These are phyloP conservation scores for Prinia subflava DNA, from an alignment of 2,113 vertebrate genomes.

Conservation along the genomic window DNA sequence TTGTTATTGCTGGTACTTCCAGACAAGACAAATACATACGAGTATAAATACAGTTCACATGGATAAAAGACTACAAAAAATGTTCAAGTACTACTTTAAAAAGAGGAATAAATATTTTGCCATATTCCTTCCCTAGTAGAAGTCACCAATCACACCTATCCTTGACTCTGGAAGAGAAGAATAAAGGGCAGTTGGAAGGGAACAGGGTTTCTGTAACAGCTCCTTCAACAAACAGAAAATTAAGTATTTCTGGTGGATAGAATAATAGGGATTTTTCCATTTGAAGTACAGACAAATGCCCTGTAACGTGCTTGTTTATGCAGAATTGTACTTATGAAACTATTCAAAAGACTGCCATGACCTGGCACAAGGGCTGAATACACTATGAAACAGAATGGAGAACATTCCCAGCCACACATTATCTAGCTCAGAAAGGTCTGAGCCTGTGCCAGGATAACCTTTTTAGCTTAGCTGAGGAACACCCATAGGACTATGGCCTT, in stretches of 20 bases:
- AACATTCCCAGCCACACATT: not conserved
- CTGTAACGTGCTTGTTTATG: not conserved
- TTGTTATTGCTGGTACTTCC: not conserved
- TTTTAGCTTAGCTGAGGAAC: not conserved
- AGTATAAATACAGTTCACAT: not conserved
- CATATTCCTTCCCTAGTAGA: not conserved
- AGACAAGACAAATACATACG: not conserved
- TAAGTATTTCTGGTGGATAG: not conserved
- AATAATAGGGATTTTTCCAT: not conserved
- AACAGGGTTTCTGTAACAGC: not conserved
- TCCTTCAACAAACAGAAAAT: not conserved
- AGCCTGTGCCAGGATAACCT: not conserved
- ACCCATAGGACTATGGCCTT: not conserved
- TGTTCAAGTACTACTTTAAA: not conserved
- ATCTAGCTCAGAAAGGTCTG: not conserved
- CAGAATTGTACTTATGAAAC: not conserved
- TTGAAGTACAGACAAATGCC: not conserved
- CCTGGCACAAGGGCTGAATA: not conserved
- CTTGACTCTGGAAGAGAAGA: not conserved
- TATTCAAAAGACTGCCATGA: not conserved
- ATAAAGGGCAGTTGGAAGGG: not conserved
- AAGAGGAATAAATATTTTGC: not conserved
- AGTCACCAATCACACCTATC: not conserved
- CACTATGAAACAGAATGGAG: not conserved
- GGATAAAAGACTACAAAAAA: not conserved